Conservation (phyloP, 1,140 invertebrate species). For the Achroia grisella region DNA sequence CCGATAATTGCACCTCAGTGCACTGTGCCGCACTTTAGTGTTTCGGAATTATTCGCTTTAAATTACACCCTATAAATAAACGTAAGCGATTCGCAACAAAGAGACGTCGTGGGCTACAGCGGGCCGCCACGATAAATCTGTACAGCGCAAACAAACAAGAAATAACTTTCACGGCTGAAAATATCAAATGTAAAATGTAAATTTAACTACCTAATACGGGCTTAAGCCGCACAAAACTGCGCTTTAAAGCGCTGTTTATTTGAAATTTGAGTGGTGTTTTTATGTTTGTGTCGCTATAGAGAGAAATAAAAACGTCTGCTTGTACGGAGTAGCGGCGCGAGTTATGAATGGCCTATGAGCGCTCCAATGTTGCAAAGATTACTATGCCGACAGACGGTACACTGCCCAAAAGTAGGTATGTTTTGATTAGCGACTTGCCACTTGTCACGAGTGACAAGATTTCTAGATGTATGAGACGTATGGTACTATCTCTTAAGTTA, state of each 20-base stretch:
- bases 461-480: no score
- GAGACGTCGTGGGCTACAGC: conserved; percentile 31
- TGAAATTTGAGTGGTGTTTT: conserved; percentile 64
- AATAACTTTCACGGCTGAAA: conserved; percentile 58
- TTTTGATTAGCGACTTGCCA: no score
- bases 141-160: conserved; percentile 33
- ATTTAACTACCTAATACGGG: conserved; percentile 68
- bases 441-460: no score
- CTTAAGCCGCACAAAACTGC: conserved; percentile 38
- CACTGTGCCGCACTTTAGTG: background rate
- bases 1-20: no score
- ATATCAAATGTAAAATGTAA: conserved; percentile 66
- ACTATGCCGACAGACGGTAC: background rate
- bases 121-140: conserved; percentile 45
- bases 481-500: no score
- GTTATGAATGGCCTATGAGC: conserved; percentile 63
- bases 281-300: conserved; percentile 45
- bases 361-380: conserved; percentile 29
- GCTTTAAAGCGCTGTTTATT: conserved; percentile 62
- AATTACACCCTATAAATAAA: conserved; percentile 61
- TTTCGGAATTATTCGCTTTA: conserved; percentile 33
- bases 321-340: conserved; percentile 18
- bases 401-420: no score
- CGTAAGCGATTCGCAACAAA: conserved; percentile 49
- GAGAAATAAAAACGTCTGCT: conserved; percentile 68